Conservation (phyloP, 2,888 invertebrate species). For the Coenonympha arcania region DNA sequence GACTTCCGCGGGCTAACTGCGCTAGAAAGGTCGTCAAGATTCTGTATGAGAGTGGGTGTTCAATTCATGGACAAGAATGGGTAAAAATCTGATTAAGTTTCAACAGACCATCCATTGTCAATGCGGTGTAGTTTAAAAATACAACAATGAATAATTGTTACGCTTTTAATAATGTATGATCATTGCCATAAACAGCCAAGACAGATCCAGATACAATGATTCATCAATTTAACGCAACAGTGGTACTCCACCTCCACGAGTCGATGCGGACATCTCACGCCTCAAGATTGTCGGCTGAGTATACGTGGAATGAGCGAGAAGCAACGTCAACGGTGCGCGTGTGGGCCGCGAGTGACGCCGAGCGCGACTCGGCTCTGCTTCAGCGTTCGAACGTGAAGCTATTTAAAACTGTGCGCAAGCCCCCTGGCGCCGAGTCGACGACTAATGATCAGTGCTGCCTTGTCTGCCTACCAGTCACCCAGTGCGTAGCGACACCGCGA, state of each 20-base stretch:
- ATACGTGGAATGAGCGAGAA: constrained; percentile 72
- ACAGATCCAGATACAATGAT: constrained; percentile 57
- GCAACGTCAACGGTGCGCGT: constrained; percentile 47
- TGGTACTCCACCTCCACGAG: constrained; percentile 34
- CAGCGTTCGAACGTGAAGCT: constrained; percentile 66
- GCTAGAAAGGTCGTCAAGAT: too few species aligned
- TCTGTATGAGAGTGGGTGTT: too few species aligned
- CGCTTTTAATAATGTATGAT: constrained; percentile 31
- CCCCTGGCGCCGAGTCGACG: constrained; percentile 71
- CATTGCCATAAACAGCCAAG: constrained; percentile 58
- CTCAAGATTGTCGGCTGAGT: constrained; percentile 31
- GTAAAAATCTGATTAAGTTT: constrained; percentile 1
- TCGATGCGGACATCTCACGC: constrained; percentile 23
- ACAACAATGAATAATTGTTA: constrained; percentile 46
- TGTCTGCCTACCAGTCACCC: constrained; percentile 63
- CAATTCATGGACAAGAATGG: not conserved
- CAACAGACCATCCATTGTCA: constrained; percentile 34
- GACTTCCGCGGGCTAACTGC: too few species aligned
- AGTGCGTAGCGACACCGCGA: constrained; percentile 60
- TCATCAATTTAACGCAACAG: constrained; percentile 60
- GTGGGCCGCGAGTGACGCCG: constrained; percentile 65
- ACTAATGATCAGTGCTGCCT: constrained; percentile 72
- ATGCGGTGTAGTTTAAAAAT: constrained; percentile 37
- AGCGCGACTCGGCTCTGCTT: constrained; percentile 42
- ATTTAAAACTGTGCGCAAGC: constrained; percentile 75